Evolutionary conservation across 2,888 invertebrate species (phyloP).

Genomic region (Ennomos fuscantarius): DNA sequence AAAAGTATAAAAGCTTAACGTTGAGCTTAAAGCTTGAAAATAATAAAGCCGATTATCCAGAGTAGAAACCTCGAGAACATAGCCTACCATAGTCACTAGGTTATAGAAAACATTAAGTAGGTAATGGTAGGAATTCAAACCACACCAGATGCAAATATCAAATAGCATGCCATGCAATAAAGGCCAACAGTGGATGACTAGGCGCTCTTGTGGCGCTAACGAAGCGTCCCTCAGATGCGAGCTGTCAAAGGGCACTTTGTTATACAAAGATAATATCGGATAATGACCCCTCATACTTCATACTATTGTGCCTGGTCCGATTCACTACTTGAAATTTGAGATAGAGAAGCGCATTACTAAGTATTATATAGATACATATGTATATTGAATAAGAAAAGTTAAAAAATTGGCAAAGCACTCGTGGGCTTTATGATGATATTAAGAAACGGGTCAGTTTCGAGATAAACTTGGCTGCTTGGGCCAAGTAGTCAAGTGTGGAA

Average conservation of each 20-base stretch:
- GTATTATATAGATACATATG: not conserved
- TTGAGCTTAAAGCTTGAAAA: conserved; percentile 11
- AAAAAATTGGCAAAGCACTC: no score
- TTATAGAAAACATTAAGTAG: conserved; percentile 1
- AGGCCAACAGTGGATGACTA: conserved; percentile 46
- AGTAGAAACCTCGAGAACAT: not conserved
- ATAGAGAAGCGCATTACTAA: conserved; percentile 28
- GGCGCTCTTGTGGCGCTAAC: conserved; percentile 51
- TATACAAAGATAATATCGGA: conserved; percentile 56
- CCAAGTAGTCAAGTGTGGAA: no score
- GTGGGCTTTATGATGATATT: no score
- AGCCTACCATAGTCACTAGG: not conserved
- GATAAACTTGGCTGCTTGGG: no score
- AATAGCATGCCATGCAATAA: conserved; percentile 46
- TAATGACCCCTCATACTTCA: conserved; percentile 50
- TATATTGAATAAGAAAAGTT: no score
- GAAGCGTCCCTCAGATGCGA: conserved; percentile 43
- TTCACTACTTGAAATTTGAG: conserved; percentile 40
- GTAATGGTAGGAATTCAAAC: conserved; percentile 22
- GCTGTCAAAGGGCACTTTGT: conserved; percentile 57
- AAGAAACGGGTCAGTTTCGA: no score
- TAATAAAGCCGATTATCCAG: conserved; percentile 14
- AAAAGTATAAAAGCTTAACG: conserved; percentile 13
- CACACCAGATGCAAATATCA: conserved; percentile 28
- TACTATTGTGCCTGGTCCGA: conserved; percentile 44